Percentiles rank a stretch among this genome's conserved stretches.
phyloP scores from a whole-genome alignment of 2,113 vertebrate species.

The Nibea albiflora region DNA sequence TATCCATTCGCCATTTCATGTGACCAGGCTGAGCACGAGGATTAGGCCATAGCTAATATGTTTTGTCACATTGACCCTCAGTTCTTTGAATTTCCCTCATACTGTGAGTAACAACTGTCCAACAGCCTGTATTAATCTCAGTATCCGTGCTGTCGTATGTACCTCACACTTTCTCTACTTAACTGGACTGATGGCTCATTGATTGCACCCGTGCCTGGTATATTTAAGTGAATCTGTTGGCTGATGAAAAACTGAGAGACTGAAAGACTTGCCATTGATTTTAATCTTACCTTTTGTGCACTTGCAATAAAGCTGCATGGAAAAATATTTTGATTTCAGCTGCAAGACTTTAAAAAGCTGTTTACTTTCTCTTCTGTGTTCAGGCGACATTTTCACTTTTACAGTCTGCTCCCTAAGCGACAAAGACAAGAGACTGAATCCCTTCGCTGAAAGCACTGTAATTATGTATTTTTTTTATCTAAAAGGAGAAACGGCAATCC shows the following conservation, averaged over 20 bases:
- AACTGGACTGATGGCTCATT: conserved; percentile 8
- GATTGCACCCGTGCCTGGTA: conserved; percentile 22
- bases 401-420: background rate
- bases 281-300: conserved; percentile 31
- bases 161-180: background rate
- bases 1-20: too few species aligned
- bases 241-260: conserved; percentile 36
- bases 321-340: conserved; percentile 27
- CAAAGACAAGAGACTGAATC: conserved; percentile 11
- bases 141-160: background rate
- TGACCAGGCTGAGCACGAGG: too few species aligned
- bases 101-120: background rate
- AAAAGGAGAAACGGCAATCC: background rate
- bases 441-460: background rate
- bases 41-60: too few species aligned
- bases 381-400: conserved; percentile 30
- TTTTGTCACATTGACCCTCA: too few species aligned
- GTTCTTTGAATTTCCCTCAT: background rate
- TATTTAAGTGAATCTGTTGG: conserved; percentile 27
- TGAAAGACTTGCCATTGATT: conserved; percentile 54
- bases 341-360: background rate
- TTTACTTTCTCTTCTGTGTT: conserved; percentile 22
- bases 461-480: background rate
- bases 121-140: background rate
- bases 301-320: conserved; percentile 16